Base-by-base conservation (phyloP, 2,797 vertebrate genomes). In the Neosalanx taihuensis region DNA sequence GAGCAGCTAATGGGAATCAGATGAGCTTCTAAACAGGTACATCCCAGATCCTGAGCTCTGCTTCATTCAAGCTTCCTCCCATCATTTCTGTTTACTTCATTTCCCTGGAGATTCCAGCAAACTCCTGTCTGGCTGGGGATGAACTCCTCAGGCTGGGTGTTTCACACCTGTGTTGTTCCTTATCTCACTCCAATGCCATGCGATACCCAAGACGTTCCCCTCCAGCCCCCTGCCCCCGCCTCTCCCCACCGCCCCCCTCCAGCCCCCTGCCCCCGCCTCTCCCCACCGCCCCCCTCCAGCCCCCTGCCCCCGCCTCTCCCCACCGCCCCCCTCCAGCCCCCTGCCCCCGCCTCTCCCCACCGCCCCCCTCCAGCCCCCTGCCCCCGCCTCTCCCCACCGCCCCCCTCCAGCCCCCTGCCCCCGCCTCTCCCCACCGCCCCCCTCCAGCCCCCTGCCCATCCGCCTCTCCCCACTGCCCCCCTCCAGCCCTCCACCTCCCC, bases 141-240 rank as follows among this genome's bases (percentile, higher is more conserved):
- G 67, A 33, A 9, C 13, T 60, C 35, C 62, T 26, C 65, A 4
- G 64, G 61, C 69, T 23, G 58, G n/a, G 56, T 56, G 18, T 67
- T 79, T 75, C 73, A 68, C 77, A 82, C 80, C 80, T 83, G 81
- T 80, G 73, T 67, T 76, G 71, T 70, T 72, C 73, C 76, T 74
- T 76, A 81, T 78, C 70, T 80, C 74, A 77, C 76, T 78, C 67
- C 29, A 77, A 69, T 72, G 64, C 69, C 76, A 73, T 64, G 73
- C 59, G 29, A 71, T 56, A 70, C 68, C n/a, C 65, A 79, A 74
- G 72, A 60, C 69, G 73, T 72, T 77, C 81, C 53, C 63, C 63
- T 67, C 33, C 64, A 58, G 61, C 74, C 67, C 63, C 46, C 64
- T 56, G 33, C 51, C 17, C 58, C 53, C 70, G 72, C 72, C 20